A percentile compares a stretch with the other conserved stretches of the same genome.
Evolutionary conservation across 1,140 invertebrate genomes (phyloP).

Genomic region (Zaprionus taronus): DNA sequence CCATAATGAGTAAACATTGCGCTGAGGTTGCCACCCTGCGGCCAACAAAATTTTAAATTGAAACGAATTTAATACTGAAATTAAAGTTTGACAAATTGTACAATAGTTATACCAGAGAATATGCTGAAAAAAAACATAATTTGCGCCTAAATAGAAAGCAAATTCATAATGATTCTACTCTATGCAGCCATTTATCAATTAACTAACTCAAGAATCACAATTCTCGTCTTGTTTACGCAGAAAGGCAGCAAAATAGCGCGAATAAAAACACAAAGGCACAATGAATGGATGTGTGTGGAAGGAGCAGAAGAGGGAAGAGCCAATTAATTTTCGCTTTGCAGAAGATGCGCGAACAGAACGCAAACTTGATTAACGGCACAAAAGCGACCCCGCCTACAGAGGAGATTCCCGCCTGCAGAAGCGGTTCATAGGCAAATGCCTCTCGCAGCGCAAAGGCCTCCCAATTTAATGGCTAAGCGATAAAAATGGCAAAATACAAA

Average conservation of each 20-base stretch:
- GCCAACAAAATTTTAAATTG: too few species aligned
- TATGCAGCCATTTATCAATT: conserved; percentile 66
- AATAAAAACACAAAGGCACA: conserved; percentile 9
- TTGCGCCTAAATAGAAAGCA: neutral
- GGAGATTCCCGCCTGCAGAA: neutral
- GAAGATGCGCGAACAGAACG: conserved; percentile 51
- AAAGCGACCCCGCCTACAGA: neutral
- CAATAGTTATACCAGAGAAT: neutral
- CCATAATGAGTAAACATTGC: too few species aligned
- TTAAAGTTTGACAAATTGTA: neutral
- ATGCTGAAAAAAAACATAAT: neutral
- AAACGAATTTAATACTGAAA: neutral
- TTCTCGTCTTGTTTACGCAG: conserved; percentile 34
- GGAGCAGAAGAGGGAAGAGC: conserved; percentile 1
- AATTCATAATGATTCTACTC: conserved; percentile 16
- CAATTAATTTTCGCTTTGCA: conserved; percentile 78
- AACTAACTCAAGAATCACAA: conserved; percentile 59
- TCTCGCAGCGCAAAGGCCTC: conserved; percentile 12
- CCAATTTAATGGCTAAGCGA: conserved; percentile 71
- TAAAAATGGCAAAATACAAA: conserved; percentile 67
- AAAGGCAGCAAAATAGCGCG: conserved; percentile 5
- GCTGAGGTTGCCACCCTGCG: too few species aligned
- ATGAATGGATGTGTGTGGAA: neutral
- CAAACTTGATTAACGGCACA: conserved; percentile 72
- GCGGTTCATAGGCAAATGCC: conserved; percentile 25